Conservation (phyloP, 2,888 invertebrate genomes). For the Caenorhabditis sulstoni region DNA sequence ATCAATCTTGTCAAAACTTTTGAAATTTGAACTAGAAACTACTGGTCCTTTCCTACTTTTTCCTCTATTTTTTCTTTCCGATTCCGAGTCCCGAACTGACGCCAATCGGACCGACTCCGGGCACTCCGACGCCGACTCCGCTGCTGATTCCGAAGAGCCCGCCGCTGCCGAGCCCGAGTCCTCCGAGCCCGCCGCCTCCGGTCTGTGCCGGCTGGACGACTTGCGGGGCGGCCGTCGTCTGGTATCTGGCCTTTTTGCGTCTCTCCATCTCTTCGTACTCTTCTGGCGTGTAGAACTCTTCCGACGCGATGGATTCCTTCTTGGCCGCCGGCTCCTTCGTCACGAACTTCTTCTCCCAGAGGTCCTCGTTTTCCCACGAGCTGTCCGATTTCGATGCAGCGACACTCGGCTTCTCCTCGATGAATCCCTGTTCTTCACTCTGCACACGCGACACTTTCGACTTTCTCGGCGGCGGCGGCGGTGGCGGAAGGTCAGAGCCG, state of each 20-base stretch:
- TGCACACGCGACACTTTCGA: constrained; percentile 18
- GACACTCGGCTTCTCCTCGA: constrained; percentile 44
- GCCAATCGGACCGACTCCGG: constrained; percentile 68
- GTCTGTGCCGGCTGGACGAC: constrained; percentile 20
- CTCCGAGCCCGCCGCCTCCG: constrained; percentile 59
- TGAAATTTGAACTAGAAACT: not conserved
- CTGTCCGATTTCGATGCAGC: constrained; percentile 18
- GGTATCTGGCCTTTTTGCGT: constrained; percentile 17
- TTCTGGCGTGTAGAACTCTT: constrained; percentile 57
- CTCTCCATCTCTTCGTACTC: constrained; percentile 61
- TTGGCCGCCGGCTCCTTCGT: constrained; percentile 16
- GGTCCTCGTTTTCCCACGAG: constrained; percentile 62
- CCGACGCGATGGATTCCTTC: constrained; percentile 43
- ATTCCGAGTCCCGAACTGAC: constrained; percentile 63
- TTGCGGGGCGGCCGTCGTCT: constrained; percentile 23
- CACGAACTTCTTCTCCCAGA: constrained; percentile 69
- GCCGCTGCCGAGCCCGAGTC: constrained; percentile 62
- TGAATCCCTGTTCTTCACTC: constrained; percentile 47
- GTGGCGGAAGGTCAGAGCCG: constrained; percentile 13
- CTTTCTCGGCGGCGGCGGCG: constrained; percentile 36
- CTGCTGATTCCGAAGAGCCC: constrained; percentile 66
- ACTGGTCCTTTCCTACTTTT: no score
- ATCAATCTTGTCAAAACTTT: constrained; percentile 15
- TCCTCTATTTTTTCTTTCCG: constrained; percentile 54
- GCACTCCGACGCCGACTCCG: constrained; percentile 66